Base-by-base conservation (phyloP, 30 jellyfish, hydroid and myxozoan species). In the Mastigias papua region DNA sequence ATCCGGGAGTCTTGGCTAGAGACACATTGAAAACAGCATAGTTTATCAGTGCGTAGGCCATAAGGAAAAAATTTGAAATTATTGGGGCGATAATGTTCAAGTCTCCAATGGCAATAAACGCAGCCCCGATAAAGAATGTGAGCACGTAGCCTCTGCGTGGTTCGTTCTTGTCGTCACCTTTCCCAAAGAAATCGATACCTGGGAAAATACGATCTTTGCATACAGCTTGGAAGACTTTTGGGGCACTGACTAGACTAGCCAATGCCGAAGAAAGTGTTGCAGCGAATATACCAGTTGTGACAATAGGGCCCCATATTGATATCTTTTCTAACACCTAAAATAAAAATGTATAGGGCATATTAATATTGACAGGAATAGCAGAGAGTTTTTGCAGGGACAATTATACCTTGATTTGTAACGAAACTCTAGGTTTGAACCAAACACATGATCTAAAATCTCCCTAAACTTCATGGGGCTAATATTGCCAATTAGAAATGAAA, bases 191-290 rank as follows among this genome's bases (percentile, higher is more conserved):
- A n/a, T 73, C 95, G 22, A 94, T 54, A 11, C 97, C 96, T 29
- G 65, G 60, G 61, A 89, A 94, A n/a, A 94, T 81, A 17, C 88
- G 89, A 69, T 94, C 99, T 25, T 93, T 69, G 89, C 99, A 94
- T 20, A 94, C 99, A 26, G 97, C 97, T 74, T 94, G 99, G 79
- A 94, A 89, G 28, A 97, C 86, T 57, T 94, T 94, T 29, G 99
- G 99, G 1, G 99, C 85, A 21, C 99, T 97, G 20, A 94, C 99
- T 49, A 94, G 49, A 76, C 97, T 90, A 0, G 99, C 99, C 66
- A 94, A 70, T 16, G 97, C 99, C n/a, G 99, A 94, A 17, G 99
- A 94, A 32, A 94, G 48, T 0, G 99, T 94, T 22, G 99, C 99
- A 2, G 99, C 99, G 50, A 94, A 89, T 37, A 90, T 94, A 15